These are phyloP conservation scores for Hermodice carunculata DNA, from an alignment of 2,888 invertebrate genomes.

Conservation along the genomic window DNA sequence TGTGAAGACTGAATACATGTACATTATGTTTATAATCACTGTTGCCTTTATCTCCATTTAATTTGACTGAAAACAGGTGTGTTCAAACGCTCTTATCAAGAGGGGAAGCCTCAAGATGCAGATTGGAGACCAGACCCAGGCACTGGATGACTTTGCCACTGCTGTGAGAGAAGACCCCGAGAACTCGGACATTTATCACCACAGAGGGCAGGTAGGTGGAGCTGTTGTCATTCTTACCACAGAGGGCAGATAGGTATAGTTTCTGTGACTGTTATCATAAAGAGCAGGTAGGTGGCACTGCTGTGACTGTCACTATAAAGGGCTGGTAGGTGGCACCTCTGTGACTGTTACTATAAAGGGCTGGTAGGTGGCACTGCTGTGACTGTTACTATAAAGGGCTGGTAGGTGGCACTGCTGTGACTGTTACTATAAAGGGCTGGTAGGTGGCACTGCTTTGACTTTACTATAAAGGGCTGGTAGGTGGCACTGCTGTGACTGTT, in stretches of 20 bases:
- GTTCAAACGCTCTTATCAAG: constrained; percentile 88
- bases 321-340: no score
- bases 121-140: constrained; percentile 73
- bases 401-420: no score
- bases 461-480: no score
- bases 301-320: no score
- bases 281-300: no score
- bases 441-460: no score
- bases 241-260: background rate
- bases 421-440: no score
- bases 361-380: no score
- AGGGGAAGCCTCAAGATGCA: constrained; percentile 88
- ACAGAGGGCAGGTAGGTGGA: constrained; percentile 80
- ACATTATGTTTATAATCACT: background rate
- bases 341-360: no score
- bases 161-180: constrained; percentile 84
- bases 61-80: constrained; percentile 48
- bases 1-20: background rate
- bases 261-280: no score
- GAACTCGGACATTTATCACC: constrained; percentile 92
- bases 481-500: no score
- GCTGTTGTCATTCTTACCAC: background rate
- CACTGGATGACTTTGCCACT: constrained; percentile 82
- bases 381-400: no score
- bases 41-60: background rate